Base-by-base conservation (phyloP, 37 sponge, comb jelly and placozoan species). In the Agelas oroides region DNA sequence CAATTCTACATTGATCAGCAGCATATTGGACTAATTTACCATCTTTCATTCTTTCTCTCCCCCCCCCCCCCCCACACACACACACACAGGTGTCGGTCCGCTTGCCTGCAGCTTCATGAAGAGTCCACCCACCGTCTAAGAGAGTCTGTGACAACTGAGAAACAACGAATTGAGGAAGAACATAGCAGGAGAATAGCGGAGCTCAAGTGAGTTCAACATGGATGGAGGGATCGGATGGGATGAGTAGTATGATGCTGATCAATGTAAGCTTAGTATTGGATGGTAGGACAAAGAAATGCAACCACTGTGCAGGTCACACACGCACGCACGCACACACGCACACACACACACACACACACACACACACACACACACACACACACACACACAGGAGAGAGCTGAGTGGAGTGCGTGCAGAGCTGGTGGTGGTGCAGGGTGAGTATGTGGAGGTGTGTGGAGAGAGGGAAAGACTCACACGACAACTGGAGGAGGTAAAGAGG, bases 21-120 rank as follows among this genome's bases (percentile, higher is more conserved):
- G n/a, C n/a, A n/a, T n/a, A n/a, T n/a, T n/a, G n/a, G n/a, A n/a
- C n/a, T n/a, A n/a, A n/a, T n/a, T n/a, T n/a, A n/a, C n/a, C n/a
- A n/a, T n/a, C n/a, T n/a, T n/a, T n/a, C n/a, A n/a, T n/a, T n/a
- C n/a, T n/a, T n/a, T n/a, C n/a, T n/a, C n/a, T n/a, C n/a, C n/a
- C n/a, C n/a, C n/a, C n/a, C n/a, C n/a, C n/a, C n/a, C n/a, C n/a
- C n/a, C n/a, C n/a, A n/a, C n/a, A n/a, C n/a, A n/a, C n/a, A n/a
- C n/a, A n/a, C n/a, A n/a, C n/a, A n/a, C 59, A 87, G 87, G 58
- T 79, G 87, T 73, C 72, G 87, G 8, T 38, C 71, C 8, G 77
- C 76, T 17, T 88, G 77, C 70, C 89, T 88, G 0, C 74, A 83
- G 56, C 76, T 88, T 19, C 89, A 88, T 30, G 89, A 88, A 31